Conservation (phyloP, 23 tunicate species). For the Diplosoma virens region DNA sequence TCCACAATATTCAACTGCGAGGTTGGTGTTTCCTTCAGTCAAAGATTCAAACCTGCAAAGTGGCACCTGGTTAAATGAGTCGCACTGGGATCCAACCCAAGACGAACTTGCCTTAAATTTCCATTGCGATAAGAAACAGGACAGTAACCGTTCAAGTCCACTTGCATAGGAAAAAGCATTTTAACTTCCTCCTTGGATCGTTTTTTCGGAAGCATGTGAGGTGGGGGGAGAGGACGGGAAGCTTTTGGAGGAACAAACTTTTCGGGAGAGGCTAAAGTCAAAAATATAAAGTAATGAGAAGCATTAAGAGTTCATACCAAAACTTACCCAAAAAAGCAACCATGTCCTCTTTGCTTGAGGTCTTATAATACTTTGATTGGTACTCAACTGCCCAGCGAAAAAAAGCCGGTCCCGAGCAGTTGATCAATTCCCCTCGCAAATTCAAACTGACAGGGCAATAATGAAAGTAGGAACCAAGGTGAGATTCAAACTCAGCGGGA, state of each 20-base stretch:
- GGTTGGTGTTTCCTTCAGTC: constrained; percentile 62
- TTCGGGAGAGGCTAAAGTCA: constrained; percentile 60
- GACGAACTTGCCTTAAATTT: constrained; percentile 40
- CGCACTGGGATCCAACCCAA: background rate
- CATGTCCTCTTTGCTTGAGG: constrained; percentile 43
- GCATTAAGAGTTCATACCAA: background rate
- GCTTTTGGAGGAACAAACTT: constrained; percentile 78
- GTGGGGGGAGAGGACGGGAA: constrained; percentile 30
- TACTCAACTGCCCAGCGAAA: constrained; percentile 80
- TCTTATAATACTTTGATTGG: constrained; percentile 73
- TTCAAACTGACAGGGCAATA: constrained; percentile 90
- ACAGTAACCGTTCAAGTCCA: constrained; percentile 80
- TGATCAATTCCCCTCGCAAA: constrained; percentile 60
- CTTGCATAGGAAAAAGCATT: constrained; percentile 65
- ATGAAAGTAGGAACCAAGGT: constrained; percentile 60
- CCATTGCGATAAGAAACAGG: constrained; percentile 76
- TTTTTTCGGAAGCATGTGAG: constrained; percentile 50
- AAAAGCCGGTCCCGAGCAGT: constrained; percentile 46
- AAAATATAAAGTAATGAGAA: background rate
- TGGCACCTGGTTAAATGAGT: background rate
- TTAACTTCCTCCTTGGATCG: constrained; percentile 57
- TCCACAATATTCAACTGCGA: constrained; percentile 55
- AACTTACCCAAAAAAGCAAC: constrained; percentile 67
- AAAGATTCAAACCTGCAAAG: constrained; percentile 70
- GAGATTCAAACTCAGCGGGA: constrained; percentile 66